phyloP scores from a whole-genome alignment of 2,888 invertebrate genomes.

The Volucella zonaria region DNA sequence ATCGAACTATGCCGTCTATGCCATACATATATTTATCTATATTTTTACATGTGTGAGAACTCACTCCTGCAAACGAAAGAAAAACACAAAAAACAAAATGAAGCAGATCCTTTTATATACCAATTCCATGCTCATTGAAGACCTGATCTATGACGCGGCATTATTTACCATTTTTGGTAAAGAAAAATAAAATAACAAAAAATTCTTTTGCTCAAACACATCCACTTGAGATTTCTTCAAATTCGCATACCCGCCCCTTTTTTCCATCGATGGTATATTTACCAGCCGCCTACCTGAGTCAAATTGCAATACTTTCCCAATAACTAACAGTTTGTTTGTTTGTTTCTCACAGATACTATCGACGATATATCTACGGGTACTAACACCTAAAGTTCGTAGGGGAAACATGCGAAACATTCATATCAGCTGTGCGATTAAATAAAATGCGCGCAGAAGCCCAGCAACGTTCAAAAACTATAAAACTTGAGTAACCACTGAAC shows the following conservation, averaged over 20 bases:
- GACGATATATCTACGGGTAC: background rate
- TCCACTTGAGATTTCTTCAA: too few relatives aligned
- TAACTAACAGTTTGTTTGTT: background rate
- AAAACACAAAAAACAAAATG: too few relatives aligned
- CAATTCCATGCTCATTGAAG: too few relatives aligned
- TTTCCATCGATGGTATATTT: constrained; percentile 1
- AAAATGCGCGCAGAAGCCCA: too few relatives aligned
- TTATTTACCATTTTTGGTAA: constrained; percentile 54
- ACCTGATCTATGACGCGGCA: too few relatives aligned
- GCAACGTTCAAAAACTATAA: constrained; percentile 51
- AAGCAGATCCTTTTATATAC: too few relatives aligned
- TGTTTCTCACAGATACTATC: background rate
- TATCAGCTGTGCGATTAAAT: background rate
- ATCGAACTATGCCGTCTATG: too few relatives aligned
- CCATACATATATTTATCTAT: too few relatives aligned
- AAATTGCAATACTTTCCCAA: constrained; percentile 35
- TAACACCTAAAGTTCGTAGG: too few relatives aligned
- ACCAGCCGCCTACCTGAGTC: constrained; percentile 34
- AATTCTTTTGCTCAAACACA: constrained; percentile 9
- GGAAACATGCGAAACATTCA: background rate
- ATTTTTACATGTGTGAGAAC: too few relatives aligned
- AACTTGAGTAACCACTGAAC: constrained; percentile 49
- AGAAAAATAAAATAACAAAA: constrained; percentile 3
- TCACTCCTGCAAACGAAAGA: too few relatives aligned
- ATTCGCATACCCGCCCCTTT: constrained; percentile 33